Percentiles rank a stretch among this genome's conserved stretches.
phyloP scores from a whole-genome alignment of 2,797 vertebrate genomes.

The Mormyrops attenuatus region DNA sequence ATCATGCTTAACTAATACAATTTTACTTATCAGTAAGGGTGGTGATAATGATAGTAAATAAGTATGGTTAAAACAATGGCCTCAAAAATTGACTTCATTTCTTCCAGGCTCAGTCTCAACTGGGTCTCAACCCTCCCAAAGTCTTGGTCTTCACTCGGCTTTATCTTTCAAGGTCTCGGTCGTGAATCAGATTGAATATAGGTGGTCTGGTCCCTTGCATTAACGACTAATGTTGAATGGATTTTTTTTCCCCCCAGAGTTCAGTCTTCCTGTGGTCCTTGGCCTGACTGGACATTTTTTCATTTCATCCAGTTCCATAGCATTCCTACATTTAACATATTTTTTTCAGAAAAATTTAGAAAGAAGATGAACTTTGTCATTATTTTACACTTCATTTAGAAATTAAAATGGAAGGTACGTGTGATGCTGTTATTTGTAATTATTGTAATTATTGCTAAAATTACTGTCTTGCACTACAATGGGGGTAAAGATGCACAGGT shows the following conservation, averaged over 20 bases:
- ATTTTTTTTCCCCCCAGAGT: background rate
- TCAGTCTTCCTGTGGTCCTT: background rate
- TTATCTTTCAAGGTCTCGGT: background rate
- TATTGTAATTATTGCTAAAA: background rate
- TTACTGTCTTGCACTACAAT: background rate
- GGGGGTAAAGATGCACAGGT: background rate
- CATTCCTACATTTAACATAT: background rate
- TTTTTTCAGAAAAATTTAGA: background rate
- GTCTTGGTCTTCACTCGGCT: background rate
- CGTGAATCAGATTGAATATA: background rate
- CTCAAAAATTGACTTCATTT: background rate
- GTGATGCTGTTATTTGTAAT: background rate
- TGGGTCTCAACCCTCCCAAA: background rate
- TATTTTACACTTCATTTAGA: background rate
- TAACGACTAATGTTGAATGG: background rate
- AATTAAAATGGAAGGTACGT: background rate
- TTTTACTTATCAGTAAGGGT: background rate
- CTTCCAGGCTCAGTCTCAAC: background rate
- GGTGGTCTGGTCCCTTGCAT: background rate
- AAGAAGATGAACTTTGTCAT: background rate
- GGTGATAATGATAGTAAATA: background rate
- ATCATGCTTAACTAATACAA: background rate
- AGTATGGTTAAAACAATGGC: background rate
- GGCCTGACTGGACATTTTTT: background rate
- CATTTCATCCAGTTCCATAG: background rate